Percentiles rank a stretch among this genome's conserved stretches.
These are phyloP conservation scores for Orchesella flavescens DNA, from an alignment of 2,888 invertebrate genomes.

Conservation along the genomic window DNA sequence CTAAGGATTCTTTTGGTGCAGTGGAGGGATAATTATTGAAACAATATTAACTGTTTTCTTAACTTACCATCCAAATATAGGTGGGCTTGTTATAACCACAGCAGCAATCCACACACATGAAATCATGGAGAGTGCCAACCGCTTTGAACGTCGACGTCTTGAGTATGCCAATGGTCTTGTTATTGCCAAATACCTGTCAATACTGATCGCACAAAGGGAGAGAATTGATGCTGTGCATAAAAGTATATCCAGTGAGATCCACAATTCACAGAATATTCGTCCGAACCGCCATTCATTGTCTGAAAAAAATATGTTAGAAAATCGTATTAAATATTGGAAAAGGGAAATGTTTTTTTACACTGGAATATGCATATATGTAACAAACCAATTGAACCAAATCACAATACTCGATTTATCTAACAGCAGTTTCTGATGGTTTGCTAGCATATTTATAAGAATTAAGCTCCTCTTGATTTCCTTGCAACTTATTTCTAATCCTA, in stretches of 20 bases:
- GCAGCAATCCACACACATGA: constrained; percentile 92
- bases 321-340: background rate
- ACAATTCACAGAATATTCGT: constrained; percentile 89
- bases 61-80: constrained; percentile 89
- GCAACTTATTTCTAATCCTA: too few relatives aligned
- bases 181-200: constrained; percentile 93
- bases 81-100: constrained; percentile 93
- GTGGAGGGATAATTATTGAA: background rate
- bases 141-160: constrained; percentile 87
- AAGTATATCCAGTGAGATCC: constrained; percentile 94
- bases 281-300: constrained; percentile 86
- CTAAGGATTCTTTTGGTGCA: too few relatives aligned
- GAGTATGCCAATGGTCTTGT: constrained; percentile 95
- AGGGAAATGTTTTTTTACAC: background rate
- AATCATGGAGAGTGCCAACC: constrained; percentile 89
- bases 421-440: too few relatives aligned
- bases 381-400: too few relatives aligned
- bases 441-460: too few relatives aligned
- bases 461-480: too few relatives aligned
- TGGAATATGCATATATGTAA: background rate
- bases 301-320: constrained; percentile 34
- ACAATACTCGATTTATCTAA: too few relatives aligned
- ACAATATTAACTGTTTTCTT: constrained; percentile 20
- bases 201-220: constrained; percentile 88
- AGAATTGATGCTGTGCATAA: constrained; percentile 84